Evolutionary conservation across 35 echinoderm and acorn worm species (phyloP).

Genomic region (Hemicentrotus pulcherrimus): DNA sequence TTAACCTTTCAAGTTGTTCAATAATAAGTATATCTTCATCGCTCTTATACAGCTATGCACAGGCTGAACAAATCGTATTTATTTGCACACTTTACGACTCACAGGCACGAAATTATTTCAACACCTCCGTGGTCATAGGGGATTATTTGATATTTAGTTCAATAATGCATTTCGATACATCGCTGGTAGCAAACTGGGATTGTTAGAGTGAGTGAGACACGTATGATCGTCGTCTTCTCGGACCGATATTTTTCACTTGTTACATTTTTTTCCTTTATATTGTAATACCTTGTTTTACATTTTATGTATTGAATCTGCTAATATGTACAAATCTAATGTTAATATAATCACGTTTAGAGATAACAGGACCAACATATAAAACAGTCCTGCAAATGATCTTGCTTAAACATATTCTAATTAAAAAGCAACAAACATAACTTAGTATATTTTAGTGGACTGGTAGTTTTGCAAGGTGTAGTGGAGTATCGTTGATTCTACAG

Average conservation of each 20-base stretch:
- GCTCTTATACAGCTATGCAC: neutral
- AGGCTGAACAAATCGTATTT: neutral
- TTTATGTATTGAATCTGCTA: too few species aligned
- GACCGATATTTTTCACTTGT: neutral
- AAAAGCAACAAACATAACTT: too few species aligned
- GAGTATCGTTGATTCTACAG: too few species aligned
- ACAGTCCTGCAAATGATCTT: too few species aligned
- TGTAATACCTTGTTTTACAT: too few species aligned
- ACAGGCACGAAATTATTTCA: neutral
- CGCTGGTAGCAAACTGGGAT: neutral
- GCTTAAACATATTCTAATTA: too few species aligned
- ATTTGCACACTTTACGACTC: neutral
- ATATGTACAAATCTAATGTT: too few species aligned
- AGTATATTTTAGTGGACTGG: too few species aligned
- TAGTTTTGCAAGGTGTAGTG: too few species aligned
- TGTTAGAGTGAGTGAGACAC: neutral
- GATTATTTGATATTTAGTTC: conserved; percentile 14
- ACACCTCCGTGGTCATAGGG: neutral
- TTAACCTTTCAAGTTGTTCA: neutral
- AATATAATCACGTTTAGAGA: too few species aligned
- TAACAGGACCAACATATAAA: too few species aligned
- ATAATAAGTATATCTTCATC: neutral
- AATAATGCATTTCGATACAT: neutral
- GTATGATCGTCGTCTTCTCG: neutral
- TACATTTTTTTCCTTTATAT: too few species aligned